A percentile compares a stretch with the other conserved stretches of the same genome.
Evolutionary conservation across 2,888 invertebrate genomes (phyloP).

Genomic region (Tenthredo distinguenda): DNA sequence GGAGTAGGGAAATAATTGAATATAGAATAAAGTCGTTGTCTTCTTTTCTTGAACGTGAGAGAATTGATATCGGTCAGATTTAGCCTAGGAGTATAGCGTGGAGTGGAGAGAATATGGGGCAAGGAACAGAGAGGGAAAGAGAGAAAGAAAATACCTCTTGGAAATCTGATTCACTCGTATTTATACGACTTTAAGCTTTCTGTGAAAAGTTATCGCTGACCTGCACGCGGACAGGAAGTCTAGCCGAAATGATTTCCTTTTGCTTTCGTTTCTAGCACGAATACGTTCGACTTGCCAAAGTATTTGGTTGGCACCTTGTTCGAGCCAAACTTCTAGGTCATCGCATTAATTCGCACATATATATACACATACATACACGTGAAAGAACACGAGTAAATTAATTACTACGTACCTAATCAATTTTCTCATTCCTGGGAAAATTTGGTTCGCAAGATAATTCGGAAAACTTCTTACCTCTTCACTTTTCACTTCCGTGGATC

Average conservation of each 20-base stretch:
- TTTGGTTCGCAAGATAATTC: neutral
- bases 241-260: constrained; percentile 3
- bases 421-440: neutral
- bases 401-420: no score
- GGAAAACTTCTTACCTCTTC: neutral
- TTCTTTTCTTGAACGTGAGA: neutral
- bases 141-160: neutral
- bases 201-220: constrained; percentile 6
- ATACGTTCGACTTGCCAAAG: constrained; percentile 19
- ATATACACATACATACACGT: no score
- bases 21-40: neutral
- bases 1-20: neutral
- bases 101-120: neutral
- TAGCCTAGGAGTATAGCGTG: neutral
- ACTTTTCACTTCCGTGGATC: neutral
- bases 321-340: neutral
- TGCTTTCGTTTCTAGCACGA: constrained; percentile 17
- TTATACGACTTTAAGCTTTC: constrained; percentile 22
- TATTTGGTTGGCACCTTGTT: neutral
- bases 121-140: neutral
- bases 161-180: constrained; percentile 39
- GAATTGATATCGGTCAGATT: neutral
- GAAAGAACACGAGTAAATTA: no score
- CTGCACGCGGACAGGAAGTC: constrained; percentile 29
- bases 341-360: neutral